Base-by-base conservation (phyloP, 2,113 vertebrate species). In the Archilochus colubris region DNA sequence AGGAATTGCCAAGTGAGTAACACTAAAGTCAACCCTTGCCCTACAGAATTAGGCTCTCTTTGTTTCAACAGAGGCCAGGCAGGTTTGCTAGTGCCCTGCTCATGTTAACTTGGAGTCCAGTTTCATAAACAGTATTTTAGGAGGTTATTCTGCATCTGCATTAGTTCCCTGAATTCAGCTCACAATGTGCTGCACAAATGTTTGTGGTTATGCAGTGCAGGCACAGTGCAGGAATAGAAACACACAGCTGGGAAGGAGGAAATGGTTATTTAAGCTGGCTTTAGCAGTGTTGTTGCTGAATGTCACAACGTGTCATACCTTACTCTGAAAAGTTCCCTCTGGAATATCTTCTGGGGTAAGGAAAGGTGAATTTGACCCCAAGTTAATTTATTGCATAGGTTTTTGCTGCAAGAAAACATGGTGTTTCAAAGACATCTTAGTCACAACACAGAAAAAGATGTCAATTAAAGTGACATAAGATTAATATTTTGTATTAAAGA, bases 201-300 rank as follows among this genome's bases (percentile, higher is more conserved):
- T 88, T 94, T 38, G 83, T 95, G 88, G 82, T 95, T 51, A 30
- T 63, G 2, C 48, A 75, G 63, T 9, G n/a, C 76, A 53, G 87
- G 80, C 92, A 21, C 10, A 43, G 76, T n/a, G 73, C 91, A 91
- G 83, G 95, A 95, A 96, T 93, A 95, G 96, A 93, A 96, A 93
- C 91, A 67, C 68, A 51, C 91, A 95, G 96, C 94, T 96, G 92
- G 94, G 76, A 69, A 95, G 85, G 68, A 92, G 82, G 86, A 81
- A 93, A 93, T 55, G 68, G 55, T 94, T 70, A 63, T 96, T 92
- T 75, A n/a, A 84, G 76, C 80, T 81, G 94, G 79, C 31, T 78
- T 92, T 90, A 77, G 86, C 80, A 91, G 76, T 46, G 17, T 18
- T 80, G 63, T 12, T 81, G 73, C 76, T 84, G 80, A 84, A 81